Evolutionary conservation across 1,140 invertebrate species (phyloP).

Genomic region (Drosophila nikananu): DNA sequence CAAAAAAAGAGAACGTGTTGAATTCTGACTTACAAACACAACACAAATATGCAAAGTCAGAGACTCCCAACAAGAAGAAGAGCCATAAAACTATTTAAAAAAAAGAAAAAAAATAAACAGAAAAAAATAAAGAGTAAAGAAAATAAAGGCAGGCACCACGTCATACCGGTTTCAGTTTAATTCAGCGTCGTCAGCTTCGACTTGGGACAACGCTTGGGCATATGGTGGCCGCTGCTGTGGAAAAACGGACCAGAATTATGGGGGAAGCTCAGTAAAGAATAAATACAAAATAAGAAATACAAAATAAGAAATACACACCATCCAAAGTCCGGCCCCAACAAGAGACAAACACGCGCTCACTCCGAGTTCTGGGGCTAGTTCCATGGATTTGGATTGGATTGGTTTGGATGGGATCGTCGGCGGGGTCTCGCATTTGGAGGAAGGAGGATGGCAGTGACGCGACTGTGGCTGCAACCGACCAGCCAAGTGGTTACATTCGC

Average conservation of each 20-base stretch:
- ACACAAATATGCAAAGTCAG: slow-evolving; percentile 57
- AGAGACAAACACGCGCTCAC: slow-evolving; percentile 75
- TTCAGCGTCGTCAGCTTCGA: slow-evolving; percentile 58
- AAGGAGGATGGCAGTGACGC: slow-evolving; percentile 12
- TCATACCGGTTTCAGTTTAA: slow-evolving; percentile 77
- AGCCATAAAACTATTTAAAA: slow-evolving; percentile 18
- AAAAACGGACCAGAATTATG: slow-evolving; percentile 58
- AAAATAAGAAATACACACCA: slow-evolving; percentile 25
- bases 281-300: slow-evolving; percentile 47
- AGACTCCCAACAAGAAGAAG: slow-evolving; percentile 32
- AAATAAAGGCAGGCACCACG: slow-evolving; percentile 59
- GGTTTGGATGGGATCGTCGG: slow-evolving; percentile 5
- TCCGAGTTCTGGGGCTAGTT: slow-evolving; percentile 5
- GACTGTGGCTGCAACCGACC: slow-evolving; percentile 26
- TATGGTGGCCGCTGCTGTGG: slow-evolving; percentile 33
- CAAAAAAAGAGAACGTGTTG: slow-evolving; percentile 57
- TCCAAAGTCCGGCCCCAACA: slow-evolving; percentile 41
- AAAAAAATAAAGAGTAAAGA: slow-evolving; percentile 36
- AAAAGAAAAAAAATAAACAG: slow-evolving; percentile 23
- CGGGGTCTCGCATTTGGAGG: neutral
- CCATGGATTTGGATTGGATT: slow-evolving; percentile 9
- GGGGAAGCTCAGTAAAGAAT: slow-evolving; percentile 78
- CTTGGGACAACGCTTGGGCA: slow-evolving; percentile 60
- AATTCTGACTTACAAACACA: slow-evolving; percentile 49
- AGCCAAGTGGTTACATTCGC: slow-evolving; percentile 33